Conservation (phyloP, 2,888 invertebrate species). For the Xanthorhoe designata region DNA sequence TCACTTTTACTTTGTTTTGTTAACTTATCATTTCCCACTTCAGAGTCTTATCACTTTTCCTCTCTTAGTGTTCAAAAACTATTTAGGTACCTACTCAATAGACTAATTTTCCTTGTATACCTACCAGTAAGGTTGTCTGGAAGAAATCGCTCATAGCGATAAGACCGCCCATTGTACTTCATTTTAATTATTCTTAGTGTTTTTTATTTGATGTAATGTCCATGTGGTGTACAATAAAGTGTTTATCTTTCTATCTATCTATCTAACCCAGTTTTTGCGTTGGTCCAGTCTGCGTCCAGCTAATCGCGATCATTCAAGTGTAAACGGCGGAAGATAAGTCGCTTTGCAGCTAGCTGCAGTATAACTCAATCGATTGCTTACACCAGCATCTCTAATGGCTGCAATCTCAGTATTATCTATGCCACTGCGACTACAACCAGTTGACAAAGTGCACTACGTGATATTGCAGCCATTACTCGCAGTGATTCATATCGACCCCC, state of each 20-base stretch:
- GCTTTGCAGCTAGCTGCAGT: constrained; percentile 45
- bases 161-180: no score
- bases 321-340: constrained; percentile 19
- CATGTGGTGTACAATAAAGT: no score
- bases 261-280: constrained; percentile 6
- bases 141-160: no score
- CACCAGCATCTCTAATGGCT: constrained; percentile 63
- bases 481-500: constrained; percentile 82
- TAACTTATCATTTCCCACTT: no score
- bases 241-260: no score
- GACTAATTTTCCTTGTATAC: not conserved
- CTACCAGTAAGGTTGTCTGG: no score
- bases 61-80: no score
- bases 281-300: constrained; percentile 9
- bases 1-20: no score
- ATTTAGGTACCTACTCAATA: not conserved
- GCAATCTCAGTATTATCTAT: constrained; percentile 81
- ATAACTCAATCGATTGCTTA: constrained; percentile 59
- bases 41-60: no score
- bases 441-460: constrained; percentile 86
- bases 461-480: constrained; percentile 85
- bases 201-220: no score
- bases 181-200: no score
- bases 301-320: constrained; percentile 24
- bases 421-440: constrained; percentile 81